Percentiles rank a stretch among this genome's conserved stretches.
These are phyloP conservation scores for Polydrusus pterygomalis DNA, from an alignment of 2,888 invertebrate species.

Conservation along the genomic window DNA sequence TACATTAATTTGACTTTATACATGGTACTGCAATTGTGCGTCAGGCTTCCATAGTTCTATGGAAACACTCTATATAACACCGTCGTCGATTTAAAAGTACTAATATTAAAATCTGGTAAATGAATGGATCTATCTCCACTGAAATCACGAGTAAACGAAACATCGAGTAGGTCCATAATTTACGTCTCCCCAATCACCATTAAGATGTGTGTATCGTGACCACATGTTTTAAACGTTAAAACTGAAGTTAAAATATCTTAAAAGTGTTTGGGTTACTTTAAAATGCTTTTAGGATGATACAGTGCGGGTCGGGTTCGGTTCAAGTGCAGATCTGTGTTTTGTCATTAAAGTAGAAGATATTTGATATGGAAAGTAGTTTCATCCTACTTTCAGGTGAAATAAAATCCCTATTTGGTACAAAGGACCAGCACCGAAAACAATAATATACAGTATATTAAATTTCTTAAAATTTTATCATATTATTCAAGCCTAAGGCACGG, in stretches of 20 bases:
- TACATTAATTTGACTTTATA: no score
- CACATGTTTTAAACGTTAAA: conserved; percentile 64
- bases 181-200: conserved; percentile 57
- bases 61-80: conserved; percentile 1
- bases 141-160: conserved; percentile 26
- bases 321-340: conserved; percentile 66
- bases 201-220: conserved; percentile 57
- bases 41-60: no score
- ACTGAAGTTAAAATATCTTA: conserved; percentile 68
- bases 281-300: conserved; percentile 69
- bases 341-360: conserved; percentile 55
- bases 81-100: not conserved
- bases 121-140: conserved; percentile 18
- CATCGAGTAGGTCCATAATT: conserved; percentile 49
- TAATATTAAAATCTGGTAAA: conserved; percentile 6
- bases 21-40: no score
- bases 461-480: no score
- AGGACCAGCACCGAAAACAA: not conserved
- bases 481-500: no score
- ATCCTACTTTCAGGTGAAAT: conserved; percentile 3
- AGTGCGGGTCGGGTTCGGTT: conserved; percentile 37
- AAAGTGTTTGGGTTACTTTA: conserved; percentile 70
- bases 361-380: conserved; percentile 11
- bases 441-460: no score
- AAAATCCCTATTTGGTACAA: not conserved